Conservation (phyloP, 1,140 invertebrate species). For the Galleria mellonella region DNA sequence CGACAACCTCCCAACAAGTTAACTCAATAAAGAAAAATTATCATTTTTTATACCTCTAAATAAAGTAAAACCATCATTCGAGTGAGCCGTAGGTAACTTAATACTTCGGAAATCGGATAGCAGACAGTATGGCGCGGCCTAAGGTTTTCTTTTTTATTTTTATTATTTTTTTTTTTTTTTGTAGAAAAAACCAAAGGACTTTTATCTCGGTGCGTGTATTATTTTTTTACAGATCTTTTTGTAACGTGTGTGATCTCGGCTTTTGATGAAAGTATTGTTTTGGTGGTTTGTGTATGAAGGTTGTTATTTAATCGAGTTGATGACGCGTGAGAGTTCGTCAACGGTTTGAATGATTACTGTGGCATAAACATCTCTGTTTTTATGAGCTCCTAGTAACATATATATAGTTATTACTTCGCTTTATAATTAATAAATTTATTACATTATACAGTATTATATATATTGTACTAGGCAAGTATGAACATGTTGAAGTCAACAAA, state of each 20-base stretch:
- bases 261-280: conserved; percentile 61
- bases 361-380: not conserved
- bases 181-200: conserved; percentile 54
- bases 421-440: too few species aligned
- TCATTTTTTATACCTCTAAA: conserved; percentile 57
- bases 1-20: conserved; percentile 28
- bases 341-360: not conserved
- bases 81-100: conserved; percentile 53
- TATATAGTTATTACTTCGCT: too few species aligned
- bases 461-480: too few species aligned
- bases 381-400: conserved; percentile 5
- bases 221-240: conserved; percentile 46
- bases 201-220: conserved; percentile 50
- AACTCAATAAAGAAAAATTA: conserved; percentile 66
- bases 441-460: too few species aligned
- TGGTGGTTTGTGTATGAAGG: conserved; percentile 42
- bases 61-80: conserved; percentile 55
- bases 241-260: conserved; percentile 60
- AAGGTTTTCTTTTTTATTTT: conserved; percentile 65
- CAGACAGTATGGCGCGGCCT: conserved; percentile 71
- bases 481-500: too few species aligned
- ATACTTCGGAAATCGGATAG: conserved; percentile 69
- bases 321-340: conserved; percentile 29
- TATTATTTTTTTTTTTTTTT: conserved; percentile 33
- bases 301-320: conserved; percentile 18